phyloP scores from a whole-genome alignment of 2,797 vertebrate species.

The Sorex maritimensis region DNA sequence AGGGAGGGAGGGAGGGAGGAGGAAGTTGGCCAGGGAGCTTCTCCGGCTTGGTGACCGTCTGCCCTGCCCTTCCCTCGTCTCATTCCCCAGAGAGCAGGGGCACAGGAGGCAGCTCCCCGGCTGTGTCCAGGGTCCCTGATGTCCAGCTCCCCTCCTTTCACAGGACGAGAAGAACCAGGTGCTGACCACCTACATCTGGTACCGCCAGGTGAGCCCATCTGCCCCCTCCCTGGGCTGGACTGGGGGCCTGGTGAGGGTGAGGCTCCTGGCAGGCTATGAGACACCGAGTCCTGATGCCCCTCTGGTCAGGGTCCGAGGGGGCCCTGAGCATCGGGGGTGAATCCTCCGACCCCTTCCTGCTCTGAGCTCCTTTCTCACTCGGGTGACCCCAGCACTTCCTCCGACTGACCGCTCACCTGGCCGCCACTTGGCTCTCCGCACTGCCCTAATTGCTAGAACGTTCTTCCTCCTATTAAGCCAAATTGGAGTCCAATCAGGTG shows the following conservation, averaged over 20 bases:
- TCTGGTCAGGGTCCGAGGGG: neutral
- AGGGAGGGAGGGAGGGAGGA: too few species aligned
- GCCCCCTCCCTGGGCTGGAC: rapidly evolving
- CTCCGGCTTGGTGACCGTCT: too few species aligned
- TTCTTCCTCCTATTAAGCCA: conserved; percentile 34
- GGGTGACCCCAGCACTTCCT: neutral
- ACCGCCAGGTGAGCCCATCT: conserved; percentile 94
- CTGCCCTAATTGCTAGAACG: conserved; percentile 3
- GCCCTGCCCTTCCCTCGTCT: neutral
- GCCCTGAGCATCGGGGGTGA: neutral
- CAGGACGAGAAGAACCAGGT: conserved; percentile 99
- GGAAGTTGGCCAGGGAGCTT: too few species aligned
- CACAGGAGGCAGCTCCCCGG: neutral
- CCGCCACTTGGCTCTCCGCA: neutral
- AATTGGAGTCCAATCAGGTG: neutral
- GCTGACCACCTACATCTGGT: conserved; percentile 98
- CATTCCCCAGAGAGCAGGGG: neutral
- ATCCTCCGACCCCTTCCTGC: neutral
- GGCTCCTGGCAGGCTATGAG: neutral
- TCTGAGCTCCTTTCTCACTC: neutral
- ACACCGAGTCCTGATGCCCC: neutral
- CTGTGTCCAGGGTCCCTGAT: neutral
- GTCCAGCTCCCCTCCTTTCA: conserved; percentile 63
- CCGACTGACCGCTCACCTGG: neutral
- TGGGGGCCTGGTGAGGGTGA: neutral